Percentiles rank a stretch among this genome's conserved stretches.
Conservation (phyloP, 23 tunicate species). For the Clavelina lepadiformis region DNA sequence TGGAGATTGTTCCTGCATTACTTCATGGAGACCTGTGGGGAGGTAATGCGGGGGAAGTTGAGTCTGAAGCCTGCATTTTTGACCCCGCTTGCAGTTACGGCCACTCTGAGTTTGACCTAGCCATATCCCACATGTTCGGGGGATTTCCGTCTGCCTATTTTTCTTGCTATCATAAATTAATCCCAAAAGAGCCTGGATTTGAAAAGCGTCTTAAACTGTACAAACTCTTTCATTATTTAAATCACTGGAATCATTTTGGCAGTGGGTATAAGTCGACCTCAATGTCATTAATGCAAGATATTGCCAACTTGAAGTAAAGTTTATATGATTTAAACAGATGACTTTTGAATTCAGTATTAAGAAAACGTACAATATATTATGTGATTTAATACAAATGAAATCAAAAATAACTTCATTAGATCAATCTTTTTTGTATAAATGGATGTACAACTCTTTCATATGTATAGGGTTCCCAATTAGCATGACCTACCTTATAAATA, state of each 20-base stretch:
- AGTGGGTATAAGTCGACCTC: constrained; percentile 43
- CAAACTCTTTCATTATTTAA: constrained; percentile 76
- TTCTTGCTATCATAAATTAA: constrained; percentile 46
- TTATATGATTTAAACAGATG: no score
- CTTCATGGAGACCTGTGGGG: constrained; percentile 88
- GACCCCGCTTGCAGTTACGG: constrained; percentile 76
- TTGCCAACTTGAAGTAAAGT: not conserved
- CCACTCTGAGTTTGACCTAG: constrained; percentile 70
- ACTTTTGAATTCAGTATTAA: no score
- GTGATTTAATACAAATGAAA: no score
- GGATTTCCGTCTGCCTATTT: constrained; percentile 52
- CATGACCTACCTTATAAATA: no score
- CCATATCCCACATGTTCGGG: constrained; percentile 78
- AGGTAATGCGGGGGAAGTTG: constrained; percentile 59
- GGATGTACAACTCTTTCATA: no score
- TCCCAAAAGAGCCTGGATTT: constrained; percentile 67
- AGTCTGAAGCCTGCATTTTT: constrained; percentile 45
- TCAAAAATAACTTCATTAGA: no score
- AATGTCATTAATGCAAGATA: constrained; percentile 46
- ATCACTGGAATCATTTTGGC: constrained; percentile 94
- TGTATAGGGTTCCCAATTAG: no score
- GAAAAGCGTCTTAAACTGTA: constrained; percentile 42
- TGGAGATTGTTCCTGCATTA: constrained; percentile 50
- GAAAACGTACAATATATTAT: no score
- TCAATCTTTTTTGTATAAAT: no score